These are phyloP conservation scores for Pomatostomus ruficeps DNA, from an alignment of 2,113 vertebrate species.

Conservation along the genomic window DNA sequence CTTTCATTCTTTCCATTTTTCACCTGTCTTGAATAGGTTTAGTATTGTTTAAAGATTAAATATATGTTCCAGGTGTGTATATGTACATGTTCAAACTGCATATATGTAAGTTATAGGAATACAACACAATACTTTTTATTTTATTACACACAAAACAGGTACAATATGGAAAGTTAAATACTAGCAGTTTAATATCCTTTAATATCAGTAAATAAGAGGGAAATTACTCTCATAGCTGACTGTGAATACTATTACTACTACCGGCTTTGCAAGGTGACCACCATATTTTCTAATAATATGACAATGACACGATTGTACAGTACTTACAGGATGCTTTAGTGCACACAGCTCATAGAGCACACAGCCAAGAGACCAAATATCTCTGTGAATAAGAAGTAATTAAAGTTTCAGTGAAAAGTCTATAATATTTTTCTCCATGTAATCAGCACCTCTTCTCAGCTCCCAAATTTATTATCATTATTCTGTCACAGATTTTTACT, in stretches of 20 bases:
- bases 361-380: constrained; percentile 91
- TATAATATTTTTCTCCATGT: neutral
- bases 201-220: neutral
- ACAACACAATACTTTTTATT: neutral
- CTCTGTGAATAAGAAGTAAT: constrained; percentile 70
- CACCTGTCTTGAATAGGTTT: neutral
- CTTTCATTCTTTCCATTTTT: neutral
- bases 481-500: neutral
- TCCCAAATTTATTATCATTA: neutral
- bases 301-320: neutral
- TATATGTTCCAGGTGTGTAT: neutral
- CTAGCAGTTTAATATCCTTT: neutral
- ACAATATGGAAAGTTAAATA: neutral
- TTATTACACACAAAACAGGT: neutral
- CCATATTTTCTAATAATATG: neutral
- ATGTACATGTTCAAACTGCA: neutral
- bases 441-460: neutral
- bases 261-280: neutral
- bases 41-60: neutral
- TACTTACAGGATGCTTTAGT: constrained; percentile 86
- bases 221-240: neutral
- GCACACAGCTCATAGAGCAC: constrained; percentile 88
- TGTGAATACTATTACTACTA: neutral
- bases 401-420: neutral
- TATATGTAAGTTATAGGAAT: neutral